A percentile compares a stretch with the other conserved stretches of the same genome.
Conservation (phyloP, 2,888 invertebrate species). For the Drosophila putrida region DNA sequence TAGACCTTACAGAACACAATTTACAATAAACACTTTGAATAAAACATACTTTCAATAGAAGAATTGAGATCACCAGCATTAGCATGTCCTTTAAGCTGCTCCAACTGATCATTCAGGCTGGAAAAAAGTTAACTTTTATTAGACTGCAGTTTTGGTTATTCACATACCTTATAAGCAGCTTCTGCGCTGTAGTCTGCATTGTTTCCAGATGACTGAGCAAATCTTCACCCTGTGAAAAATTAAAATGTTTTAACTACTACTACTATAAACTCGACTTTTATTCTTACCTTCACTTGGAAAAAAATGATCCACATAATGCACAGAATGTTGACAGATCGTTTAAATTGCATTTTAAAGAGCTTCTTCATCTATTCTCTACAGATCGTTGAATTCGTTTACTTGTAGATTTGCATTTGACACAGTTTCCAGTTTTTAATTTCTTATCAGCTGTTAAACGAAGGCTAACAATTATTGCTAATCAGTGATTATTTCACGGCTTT, state of each 20-base stretch:
- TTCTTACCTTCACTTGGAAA: constrained; percentile 21
- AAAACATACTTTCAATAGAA: not conserved
- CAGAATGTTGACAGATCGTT: not conserved
- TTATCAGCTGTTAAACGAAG: constrained; percentile 24
- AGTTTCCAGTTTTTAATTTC: constrained; percentile 3
- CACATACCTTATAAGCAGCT: constrained; percentile 47
- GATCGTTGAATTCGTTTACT: not conserved
- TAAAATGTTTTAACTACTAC: not conserved
- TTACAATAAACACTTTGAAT: not conserved
- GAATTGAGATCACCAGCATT: not conserved
- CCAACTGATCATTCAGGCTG: constrained; percentile 37
- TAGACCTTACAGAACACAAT: rapidly evolving
- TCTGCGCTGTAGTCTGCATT: constrained; percentile 7
- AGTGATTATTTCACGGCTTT: not conserved
- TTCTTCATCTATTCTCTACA: not conserved
- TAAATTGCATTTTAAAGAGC: not conserved
- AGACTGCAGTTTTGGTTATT: not conserved
- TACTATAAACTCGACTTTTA: not conserved
- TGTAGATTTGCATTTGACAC: constrained; percentile 8
- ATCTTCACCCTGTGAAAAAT: constrained; percentile 16
- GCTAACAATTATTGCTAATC: constrained; percentile 5
- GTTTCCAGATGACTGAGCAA: constrained; percentile 16
- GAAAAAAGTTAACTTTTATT: not conserved
- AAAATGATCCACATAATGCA: constrained; percentile 2
- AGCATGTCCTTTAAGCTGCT: constrained; percentile 8